These are phyloP conservation scores for Drosophila ustulata DNA, from an alignment of 2,888 invertebrate genomes.

Conservation along the genomic window DNA sequence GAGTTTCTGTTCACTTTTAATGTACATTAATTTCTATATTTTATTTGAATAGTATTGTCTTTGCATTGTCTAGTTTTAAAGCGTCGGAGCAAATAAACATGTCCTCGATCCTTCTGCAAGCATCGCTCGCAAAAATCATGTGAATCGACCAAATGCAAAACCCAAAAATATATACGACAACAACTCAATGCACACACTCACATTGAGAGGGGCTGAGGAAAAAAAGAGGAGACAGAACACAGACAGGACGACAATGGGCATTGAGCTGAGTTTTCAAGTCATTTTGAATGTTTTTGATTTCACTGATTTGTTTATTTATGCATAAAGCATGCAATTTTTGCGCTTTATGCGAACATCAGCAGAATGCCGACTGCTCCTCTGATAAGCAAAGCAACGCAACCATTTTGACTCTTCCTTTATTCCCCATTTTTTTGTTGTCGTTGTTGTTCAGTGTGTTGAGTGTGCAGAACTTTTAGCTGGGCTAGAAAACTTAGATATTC, in stretches of 20 bases:
- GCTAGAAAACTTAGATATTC: slow-evolving; percentile 77
- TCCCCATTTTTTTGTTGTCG: neutral
- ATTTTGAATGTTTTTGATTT: slow-evolving; percentile 80
- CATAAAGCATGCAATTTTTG: slow-evolving; percentile 79
- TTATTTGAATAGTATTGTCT: neutral
- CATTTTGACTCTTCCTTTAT: no score
- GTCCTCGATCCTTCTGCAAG: slow-evolving; percentile 28
- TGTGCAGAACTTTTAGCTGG: slow-evolving; percentile 50
- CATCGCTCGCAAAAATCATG: slow-evolving; percentile 27
- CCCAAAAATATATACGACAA: slow-evolving; percentile 52
- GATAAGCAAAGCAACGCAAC: slow-evolving; percentile 21
- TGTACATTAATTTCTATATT: neutral
- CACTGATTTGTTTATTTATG: slow-evolving; percentile 80
- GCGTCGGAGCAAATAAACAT: slow-evolving; percentile 24
- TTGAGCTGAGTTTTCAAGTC: slow-evolving; percentile 75
- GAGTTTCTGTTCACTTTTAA: neutral
- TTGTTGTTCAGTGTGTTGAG: slow-evolving; percentile 3
- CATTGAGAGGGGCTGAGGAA: neutral
- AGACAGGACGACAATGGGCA: slow-evolving; percentile 60
- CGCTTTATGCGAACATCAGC: slow-evolving; percentile 74
- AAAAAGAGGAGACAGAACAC: neutral
- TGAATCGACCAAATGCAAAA: slow-evolving; percentile 30
- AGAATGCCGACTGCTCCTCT: slow-evolving; percentile 45
- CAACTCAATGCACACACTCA: slow-evolving; percentile 23
- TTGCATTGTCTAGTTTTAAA: slow-evolving; percentile 7